Evolutionary conservation across 2,113 vertebrate species (phyloP), one percentile per base, ranked within the genome.

Genomic region (Carassius auratus): DNA sequence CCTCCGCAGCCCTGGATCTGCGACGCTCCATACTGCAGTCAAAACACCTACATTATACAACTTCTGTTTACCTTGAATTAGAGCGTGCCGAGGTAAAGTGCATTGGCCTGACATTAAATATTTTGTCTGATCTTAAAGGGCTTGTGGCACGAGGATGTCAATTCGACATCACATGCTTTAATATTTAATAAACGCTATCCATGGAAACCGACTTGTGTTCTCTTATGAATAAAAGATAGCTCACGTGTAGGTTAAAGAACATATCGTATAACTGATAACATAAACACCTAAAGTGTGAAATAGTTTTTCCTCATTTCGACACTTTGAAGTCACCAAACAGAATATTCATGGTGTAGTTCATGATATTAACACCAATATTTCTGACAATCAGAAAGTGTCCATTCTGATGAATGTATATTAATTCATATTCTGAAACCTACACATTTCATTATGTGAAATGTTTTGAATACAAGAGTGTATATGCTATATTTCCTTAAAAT

Each of bases 1-100:
- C 94, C 0, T 86, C 90, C 69, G 95, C 96, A 0, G 85, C 96
- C 96, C 91, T 92, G 73, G 83, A 48, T 87, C 91, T 94, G 23
- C 91, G 90, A 90, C 90, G 90, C 80, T 96, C 95, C 94, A 95
- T 93, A 2, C 33, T 62, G 12, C 5, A 1, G 13, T 15, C 36
- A 62, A 55, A 14, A 38, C 30, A 14, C 8, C 88, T 85, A 75
- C 88, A 89, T 86, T 2, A 77, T 78, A 42, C 45, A 33, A 23
- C 5, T 61, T 6, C 12, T 19, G 57, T 8, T 30, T 36, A n/a
- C 3, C 33, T 23, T 19, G 68, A 50, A 48, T 55, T 59, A 12
- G 36, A 52, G 30, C 26, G 36, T n/a, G 36, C 6, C 33, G 21
- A 14, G 69, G 82, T 57, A 57, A 81, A 45, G 62, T 21, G 76